Evolutionary conservation across 2,888 invertebrate species (phyloP).

Genomic region (Heteromurus nitidus): DNA sequence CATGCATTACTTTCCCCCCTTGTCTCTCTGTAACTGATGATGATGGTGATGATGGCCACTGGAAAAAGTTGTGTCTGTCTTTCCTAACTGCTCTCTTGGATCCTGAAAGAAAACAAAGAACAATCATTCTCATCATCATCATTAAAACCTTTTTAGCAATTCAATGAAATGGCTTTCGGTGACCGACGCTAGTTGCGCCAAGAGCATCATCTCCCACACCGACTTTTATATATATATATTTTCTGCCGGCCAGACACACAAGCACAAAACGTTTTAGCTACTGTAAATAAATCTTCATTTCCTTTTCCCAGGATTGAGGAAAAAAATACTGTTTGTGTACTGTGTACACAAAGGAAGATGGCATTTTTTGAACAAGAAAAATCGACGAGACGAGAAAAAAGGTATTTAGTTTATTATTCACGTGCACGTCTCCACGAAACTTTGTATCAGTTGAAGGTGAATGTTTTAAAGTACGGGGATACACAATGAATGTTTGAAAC

Average conservation of each 20-base stretch:
- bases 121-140: slow-evolving; percentile 47
- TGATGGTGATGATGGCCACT: slow-evolving; percentile 6
- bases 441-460: too few species aligned
- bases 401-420: background rate
- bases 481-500: too few species aligned
- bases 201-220: background rate
- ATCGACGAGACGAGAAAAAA: too few species aligned
- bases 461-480: too few species aligned
- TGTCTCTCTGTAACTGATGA: slow-evolving; percentile 10
- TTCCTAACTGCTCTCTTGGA: slow-evolving; percentile 12
- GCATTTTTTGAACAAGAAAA: slow-evolving; percentile 7
- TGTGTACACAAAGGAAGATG: background rate
- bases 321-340: background rate
- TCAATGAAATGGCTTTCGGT: slow-evolving; percentile 51
- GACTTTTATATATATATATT: background rate
- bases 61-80: slow-evolving; percentile 8
- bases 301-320: background rate
- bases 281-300: slow-evolving; percentile 40
- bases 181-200: slow-evolving; percentile 1
- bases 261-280: slow-evolving; percentile 13
- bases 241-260: background rate
- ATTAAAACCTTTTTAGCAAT: slow-evolving; percentile 59
- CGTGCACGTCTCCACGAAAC: too few species aligned
- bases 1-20: slow-evolving; percentile 2
- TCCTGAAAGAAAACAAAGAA: slow-evolving; percentile 40